Base-by-base conservation (phyloP, 2,113 vertebrate species). In the Aptenodytes forsteri region DNA sequence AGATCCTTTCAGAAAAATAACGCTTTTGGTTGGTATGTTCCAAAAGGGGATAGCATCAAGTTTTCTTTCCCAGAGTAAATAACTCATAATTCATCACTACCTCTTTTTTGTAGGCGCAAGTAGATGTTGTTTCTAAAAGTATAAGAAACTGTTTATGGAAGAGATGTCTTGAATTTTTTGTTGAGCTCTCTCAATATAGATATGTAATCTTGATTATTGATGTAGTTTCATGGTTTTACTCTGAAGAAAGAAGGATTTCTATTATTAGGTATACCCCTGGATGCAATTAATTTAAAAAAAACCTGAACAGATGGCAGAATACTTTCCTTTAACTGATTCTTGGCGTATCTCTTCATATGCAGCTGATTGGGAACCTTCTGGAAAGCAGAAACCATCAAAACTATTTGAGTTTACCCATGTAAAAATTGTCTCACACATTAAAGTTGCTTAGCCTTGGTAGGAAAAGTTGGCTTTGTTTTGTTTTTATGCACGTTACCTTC, bases 91-190 rank as follows among this genome's bases (percentile, higher is more conserved):
- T 84, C 88, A 54, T 82, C 54, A 8, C 65, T 89, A 76, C 80
- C 40, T 42, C 79, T 83, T 95, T 91, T 95, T 83, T 83, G 83
- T 84, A 97, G 82, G 22, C 32, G 0, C 81, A 70, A 92, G 65
- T 29, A 86, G 61, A 54, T 85, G 56, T 75, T 90, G 38, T 89
- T 95, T 94, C 78, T 94, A 38, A 69, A 94, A 96, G 56, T 76
- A 18, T 90, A 90, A 88, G 49, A 59, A 88, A 66, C 19, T 93
- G 71, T 96, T 96, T 96, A 76, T 91, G 64, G 81, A 85, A 91
- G 49, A 83, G 54, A 91, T 91, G 21, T 72, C 89, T 91, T 80
- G 78, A 91, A 94, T 94, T 90, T 94, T 96, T 89, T 83, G 46
- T 84, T 83, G 81, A 79, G 30, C 12, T 77, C 44, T 93, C 66